A percentile compares a stretch with the other conserved stretches of the same genome.
phyloP scores from a whole-genome alignment of 2,888 invertebrate genomes.

The Aphidoletes aphidimyza region DNA sequence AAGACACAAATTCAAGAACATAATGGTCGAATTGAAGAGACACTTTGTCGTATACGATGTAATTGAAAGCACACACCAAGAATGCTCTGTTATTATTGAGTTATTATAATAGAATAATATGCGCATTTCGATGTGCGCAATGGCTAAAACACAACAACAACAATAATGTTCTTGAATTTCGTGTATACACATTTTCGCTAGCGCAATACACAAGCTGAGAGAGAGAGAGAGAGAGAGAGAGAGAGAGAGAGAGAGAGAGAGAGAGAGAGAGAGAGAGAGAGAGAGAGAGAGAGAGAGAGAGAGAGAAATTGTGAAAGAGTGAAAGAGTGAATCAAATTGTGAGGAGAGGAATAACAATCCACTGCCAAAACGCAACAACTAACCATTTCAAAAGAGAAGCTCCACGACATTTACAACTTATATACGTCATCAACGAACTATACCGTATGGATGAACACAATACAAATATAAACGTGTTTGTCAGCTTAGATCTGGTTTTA shows the following conservation, averaged over 20 bases:
- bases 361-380: background rate
- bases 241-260: too few relatives aligned
- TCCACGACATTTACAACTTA: background rate
- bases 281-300: too few relatives aligned
- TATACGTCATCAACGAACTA: background rate
- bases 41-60: background rate
- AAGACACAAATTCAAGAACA: background rate
- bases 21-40: background rate
- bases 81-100: slow-evolving; percentile 34
- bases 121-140: slow-evolving; percentile 37
- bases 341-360: background rate
- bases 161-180: background rate
- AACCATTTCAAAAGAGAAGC: background rate
- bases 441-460: background rate
- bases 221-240: too few relatives aligned
- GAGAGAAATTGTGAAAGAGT: background rate
- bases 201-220: too few relatives aligned
- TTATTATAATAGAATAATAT: slow-evolving; percentile 28
- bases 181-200: too few relatives aligned
- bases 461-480: background rate
- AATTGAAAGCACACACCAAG: slow-evolving; percentile 1
- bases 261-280: too few relatives aligned
- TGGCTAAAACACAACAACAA: too few relatives aligned
- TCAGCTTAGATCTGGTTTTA: too few relatives aligned
- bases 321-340: background rate